Percentiles rank a stretch among this genome's conserved stretches.
Evolutionary conservation across 2,888 invertebrate species (phyloP).

Genomic region (Ophioninae sp.): DNA sequence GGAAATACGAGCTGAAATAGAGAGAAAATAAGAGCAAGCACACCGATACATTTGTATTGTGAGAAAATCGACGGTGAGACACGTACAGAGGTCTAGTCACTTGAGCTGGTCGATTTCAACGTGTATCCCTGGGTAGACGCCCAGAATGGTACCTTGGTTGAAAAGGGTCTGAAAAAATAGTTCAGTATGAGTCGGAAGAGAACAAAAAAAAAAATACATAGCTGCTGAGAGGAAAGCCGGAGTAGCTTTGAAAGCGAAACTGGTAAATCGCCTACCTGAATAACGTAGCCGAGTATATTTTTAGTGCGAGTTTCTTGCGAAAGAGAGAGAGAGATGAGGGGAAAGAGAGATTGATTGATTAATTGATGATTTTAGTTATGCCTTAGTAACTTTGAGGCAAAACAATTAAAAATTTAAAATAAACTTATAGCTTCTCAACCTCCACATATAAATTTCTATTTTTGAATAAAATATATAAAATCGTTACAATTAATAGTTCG

Average conservation of each 20-base stretch:
- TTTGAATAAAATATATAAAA: too few species aligned
- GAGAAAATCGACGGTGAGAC: slow-evolving; percentile 41
- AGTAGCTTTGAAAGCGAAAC: slow-evolving; percentile 39
- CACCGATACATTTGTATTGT: slow-evolving; percentile 18
- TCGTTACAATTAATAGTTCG: too few species aligned
- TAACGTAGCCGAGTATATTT: slow-evolving; percentile 63
- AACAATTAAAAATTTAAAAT: too few species aligned
- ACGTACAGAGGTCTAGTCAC: slow-evolving; percentile 1
- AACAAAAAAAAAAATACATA: slow-evolving; percentile 15
- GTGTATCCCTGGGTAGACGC: slow-evolving; percentile 18
- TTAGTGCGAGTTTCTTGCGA: slow-evolving; percentile 32
- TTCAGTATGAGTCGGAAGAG: slow-evolving; percentile 16
- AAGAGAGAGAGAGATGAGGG: slow-evolving; percentile 6
- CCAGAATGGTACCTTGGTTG: slow-evolving; percentile 38
- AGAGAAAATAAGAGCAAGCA: slow-evolving; percentile 45
- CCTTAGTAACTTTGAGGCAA: too few species aligned
- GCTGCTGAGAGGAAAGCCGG: slow-evolving; percentile 4
- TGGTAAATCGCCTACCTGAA: slow-evolving; percentile 68
- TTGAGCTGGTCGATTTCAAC: slow-evolving; percentile 35
- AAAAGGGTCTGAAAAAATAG: slow-evolving; percentile 19
- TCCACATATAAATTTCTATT: too few species aligned
- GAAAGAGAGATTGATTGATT: too few species aligned
- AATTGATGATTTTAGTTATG: too few species aligned
- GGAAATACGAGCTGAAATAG: slow-evolving; percentile 27
- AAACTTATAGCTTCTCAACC: too few species aligned